A percentile compares a stretch with the other conserved stretches of the same genome.
Conservation (phyloP, 2,113 vertebrate genomes). For the Amblyopsis rosae region DNA sequence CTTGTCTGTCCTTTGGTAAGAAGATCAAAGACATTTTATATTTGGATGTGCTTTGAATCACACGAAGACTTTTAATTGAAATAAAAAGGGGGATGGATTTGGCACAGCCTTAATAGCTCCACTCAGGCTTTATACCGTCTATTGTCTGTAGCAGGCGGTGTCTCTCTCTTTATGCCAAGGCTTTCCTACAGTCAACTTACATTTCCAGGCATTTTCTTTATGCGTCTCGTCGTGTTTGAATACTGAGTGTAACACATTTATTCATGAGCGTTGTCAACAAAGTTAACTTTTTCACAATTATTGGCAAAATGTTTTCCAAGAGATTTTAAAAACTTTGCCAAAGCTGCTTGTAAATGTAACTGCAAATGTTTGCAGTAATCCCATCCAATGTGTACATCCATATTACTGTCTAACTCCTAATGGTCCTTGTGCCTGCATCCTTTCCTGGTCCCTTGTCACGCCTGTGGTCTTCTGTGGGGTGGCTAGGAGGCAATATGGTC, state of each 20-base stretch:
- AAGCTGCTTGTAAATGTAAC: slow-evolving; percentile 41
- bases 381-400: slow-evolving; percentile 25
- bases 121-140: slow-evolving; percentile 53
- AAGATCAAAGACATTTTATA: slow-evolving; percentile 68
- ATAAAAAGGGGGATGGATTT: slow-evolving; percentile 52
- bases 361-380: slow-evolving; percentile 42
- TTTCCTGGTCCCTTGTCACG: slow-evolving; percentile 12
- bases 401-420: slow-evolving; percentile 32
- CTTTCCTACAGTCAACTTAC: slow-evolving; percentile 30
- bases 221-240: slow-evolving; percentile 30
- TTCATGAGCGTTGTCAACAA: slow-evolving; percentile 53
- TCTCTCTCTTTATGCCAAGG: slow-evolving; percentile 29
- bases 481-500: slow-evolving; percentile 34
- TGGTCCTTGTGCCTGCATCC: slow-evolving; percentile 30
- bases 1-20: slow-evolving; percentile 53
- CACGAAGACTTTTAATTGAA: slow-evolving; percentile 69
- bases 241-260: slow-evolving; percentile 53
- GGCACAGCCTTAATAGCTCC: slow-evolving; percentile 34
- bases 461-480: slow-evolving; percentile 45
- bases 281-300: slow-evolving; percentile 17
- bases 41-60: slow-evolving; percentile 62
- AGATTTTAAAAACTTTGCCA: slow-evolving; percentile 40
- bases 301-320: slow-evolving; percentile 36
- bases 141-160: slow-evolving; percentile 42
- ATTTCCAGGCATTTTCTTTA: slow-evolving; percentile 20